Evolutionary conservation across 2,888 invertebrate genomes (phyloP), one percentile per base, ranked within the genome.

Genomic region (Amphimallon solstitiale): DNA sequence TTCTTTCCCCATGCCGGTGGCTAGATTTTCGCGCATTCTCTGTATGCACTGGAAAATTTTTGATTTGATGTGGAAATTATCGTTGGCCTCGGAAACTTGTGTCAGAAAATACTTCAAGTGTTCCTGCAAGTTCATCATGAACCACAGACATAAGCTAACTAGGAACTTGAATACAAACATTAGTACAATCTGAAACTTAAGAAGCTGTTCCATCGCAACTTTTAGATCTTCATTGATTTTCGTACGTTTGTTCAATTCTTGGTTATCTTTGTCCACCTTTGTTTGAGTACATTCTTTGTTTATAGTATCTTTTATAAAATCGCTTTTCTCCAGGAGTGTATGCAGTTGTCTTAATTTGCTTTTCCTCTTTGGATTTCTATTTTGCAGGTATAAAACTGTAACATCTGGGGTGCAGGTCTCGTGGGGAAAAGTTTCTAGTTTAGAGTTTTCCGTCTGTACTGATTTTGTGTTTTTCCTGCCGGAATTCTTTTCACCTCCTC

Each of bases 361-460:
- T 43, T 29, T 59, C 43, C 43, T 59, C 1, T 1, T 4, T 0
- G 7, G 4, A 29, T 59, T 59, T 5, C 10, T 40, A 1, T 12
- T 59, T 29, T 59, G 56, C 10, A 59, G 14, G 14, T 29, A 59
- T 38, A 59, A 38, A 9, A 59, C 45, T 23, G 43, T 14, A 15
- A 59, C 10, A 10, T 59, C 56, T 7, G 10, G 14, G 2, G 12
- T 14, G 15, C 14, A 15, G 1, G 40, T 12, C 7, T 59, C 21
- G 10, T 12, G 15, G 9, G 9, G 5, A 5, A 9, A 7, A 29
- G 29, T 15, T 43, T 40, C 56, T n/a, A 43, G 5, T 45, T 34
- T 21, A 29, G 6, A 14, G 17, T 23, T 12, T 12, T 59, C 56
- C 10, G 56, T 59, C 43, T 59, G 56, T 0, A 59, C 29, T 14